phyloP scores from a whole-genome alignment of 2,797 vertebrate genomes.

The Craterocephalus amniculus region DNA sequence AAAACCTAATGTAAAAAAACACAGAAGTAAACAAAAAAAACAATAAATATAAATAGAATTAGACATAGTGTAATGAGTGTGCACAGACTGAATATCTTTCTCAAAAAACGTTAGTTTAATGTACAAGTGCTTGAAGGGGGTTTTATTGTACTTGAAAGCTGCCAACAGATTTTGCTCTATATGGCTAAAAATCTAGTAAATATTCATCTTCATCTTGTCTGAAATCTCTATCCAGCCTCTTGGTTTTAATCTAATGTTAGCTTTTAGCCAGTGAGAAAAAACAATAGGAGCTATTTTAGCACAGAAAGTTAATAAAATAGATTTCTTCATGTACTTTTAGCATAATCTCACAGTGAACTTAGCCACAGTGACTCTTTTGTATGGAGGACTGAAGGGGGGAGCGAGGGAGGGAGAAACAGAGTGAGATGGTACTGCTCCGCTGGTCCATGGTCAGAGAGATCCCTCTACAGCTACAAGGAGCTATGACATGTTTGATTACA shows the following conservation, averaged over 20 bases:
- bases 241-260: slow-evolving; percentile 12
- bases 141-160: background rate
- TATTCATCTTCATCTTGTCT: background rate
- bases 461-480: slow-evolving; percentile 71
- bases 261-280: slow-evolving; percentile 23
- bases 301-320: slow-evolving; percentile 35
- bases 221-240: background rate
- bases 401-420: background rate
- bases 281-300: slow-evolving; percentile 33
- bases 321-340: slow-evolving; percentile 29
- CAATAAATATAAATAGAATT: no score
- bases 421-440: slow-evolving; percentile 10
- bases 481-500: slow-evolving; percentile 80
- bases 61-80: no score
- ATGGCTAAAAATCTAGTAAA: background rate
- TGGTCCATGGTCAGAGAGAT: slow-evolving; percentile 49
- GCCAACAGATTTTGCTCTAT: background rate
- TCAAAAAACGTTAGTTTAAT: background rate
- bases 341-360: slow-evolving; percentile 55
- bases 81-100: background rate
- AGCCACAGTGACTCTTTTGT: slow-evolving; percentile 47
- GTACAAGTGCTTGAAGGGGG: background rate
- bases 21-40: no score
- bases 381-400: slow-evolving; percentile 48
- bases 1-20: no score